phyloP scores from a whole-genome alignment of 2,113 vertebrate species.

The Lagopus muta region DNA sequence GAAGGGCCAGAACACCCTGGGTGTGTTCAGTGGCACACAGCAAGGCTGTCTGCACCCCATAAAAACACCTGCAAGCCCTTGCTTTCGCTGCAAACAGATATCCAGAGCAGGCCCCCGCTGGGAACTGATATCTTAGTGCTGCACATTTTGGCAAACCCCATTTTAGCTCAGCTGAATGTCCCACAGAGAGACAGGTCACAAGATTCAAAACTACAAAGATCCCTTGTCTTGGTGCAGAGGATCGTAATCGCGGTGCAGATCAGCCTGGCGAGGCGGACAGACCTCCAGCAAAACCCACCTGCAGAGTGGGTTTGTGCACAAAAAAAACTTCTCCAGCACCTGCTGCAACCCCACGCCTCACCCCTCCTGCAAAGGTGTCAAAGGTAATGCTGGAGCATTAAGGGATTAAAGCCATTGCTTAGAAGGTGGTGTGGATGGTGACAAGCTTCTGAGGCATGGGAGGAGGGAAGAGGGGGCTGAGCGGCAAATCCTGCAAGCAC shows the following conservation, averaged over 20 bases:
- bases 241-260: neutral
- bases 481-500: neutral
- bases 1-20: accelerated
- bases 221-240: neutral
- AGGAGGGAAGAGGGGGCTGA: neutral
- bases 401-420: neutral
- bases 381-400: neutral
- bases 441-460: accelerated
- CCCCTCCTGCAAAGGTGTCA: neutral
- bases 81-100: neutral
- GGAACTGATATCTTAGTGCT: neutral
- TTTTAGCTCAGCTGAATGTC: neutral
- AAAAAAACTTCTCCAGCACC: neutral
- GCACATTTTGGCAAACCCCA: neutral
- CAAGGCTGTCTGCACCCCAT: accelerated
- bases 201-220: neutral
- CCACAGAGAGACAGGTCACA: neutral
- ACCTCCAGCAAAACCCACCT: neutral
- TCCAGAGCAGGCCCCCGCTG: neutral
- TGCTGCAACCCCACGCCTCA: neutral
- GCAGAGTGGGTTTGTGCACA: accelerated
- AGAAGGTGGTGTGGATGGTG: neutral
- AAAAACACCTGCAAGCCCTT: neutral
- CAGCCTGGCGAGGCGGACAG: neutral
- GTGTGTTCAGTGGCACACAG: accelerated